phyloP scores from a whole-genome alignment of 2,797 vertebrate genomes.

The Notolepis coatsorum region DNA sequence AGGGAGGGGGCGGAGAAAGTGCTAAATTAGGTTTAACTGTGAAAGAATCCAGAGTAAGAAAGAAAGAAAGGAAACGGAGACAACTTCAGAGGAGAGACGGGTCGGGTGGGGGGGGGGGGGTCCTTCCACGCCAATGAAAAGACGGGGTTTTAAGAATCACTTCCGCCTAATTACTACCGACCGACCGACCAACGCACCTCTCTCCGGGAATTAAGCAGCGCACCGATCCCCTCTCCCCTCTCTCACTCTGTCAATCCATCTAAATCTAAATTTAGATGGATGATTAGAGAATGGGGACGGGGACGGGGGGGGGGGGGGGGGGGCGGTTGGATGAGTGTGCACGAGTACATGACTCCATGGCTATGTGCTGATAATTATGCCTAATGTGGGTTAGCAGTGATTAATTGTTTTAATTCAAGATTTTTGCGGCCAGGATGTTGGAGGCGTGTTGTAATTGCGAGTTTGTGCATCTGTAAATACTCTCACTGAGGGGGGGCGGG shows the following conservation, averaged over 20 bases:
- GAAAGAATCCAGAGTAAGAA: background rate
- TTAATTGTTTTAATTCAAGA: slow-evolving; percentile 79
- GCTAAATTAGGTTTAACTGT: slow-evolving; percentile 56
- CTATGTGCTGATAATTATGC: slow-evolving; percentile 76
- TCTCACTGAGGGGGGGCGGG: slow-evolving; percentile 12
- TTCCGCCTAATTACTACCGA: slow-evolving; percentile 81
- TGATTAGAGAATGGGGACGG: slow-evolving; percentile 56
- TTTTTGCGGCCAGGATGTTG: slow-evolving; percentile 63
- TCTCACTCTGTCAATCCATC: slow-evolving; percentile 9
- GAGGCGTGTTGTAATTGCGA: slow-evolving; percentile 62
- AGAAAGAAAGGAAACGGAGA: slow-evolving; percentile 49
- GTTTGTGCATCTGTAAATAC: slow-evolving; percentile 73
- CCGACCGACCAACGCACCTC: slow-evolving; percentile 52
- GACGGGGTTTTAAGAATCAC: slow-evolving; percentile 80
- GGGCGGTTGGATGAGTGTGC: slow-evolving; percentile 49
- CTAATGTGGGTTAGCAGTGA: slow-evolving; percentile 75
- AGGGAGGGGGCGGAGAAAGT: slow-evolving; percentile 5
- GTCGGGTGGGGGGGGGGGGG: slow-evolving; percentile 67
- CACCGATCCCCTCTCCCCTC: slow-evolving; percentile 52
- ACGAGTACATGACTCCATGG: too few relatives aligned
- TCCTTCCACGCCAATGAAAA: slow-evolving; percentile 75
- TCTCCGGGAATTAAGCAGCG: slow-evolving; percentile 68
- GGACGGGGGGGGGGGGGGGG: slow-evolving; percentile 53
- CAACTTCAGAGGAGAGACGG: slow-evolving; percentile 57
- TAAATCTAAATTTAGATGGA: slow-evolving; percentile 74